These are phyloP conservation scores for Agrotis segetum DNA, from an alignment of 2,888 invertebrate species.

Conservation along the genomic window DNA sequence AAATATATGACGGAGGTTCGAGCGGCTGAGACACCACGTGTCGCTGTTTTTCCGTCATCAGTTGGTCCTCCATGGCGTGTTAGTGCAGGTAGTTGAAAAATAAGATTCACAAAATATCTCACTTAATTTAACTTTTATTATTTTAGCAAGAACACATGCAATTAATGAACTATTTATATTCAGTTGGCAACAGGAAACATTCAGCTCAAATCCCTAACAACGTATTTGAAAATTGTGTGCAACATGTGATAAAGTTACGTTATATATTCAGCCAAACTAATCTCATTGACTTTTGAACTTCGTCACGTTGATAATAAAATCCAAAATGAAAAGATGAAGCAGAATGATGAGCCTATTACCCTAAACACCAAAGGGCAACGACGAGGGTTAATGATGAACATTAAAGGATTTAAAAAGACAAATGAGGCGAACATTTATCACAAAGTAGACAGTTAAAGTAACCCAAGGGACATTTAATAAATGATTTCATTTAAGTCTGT, in stretches of 20 bases:
- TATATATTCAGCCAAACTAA: constrained; percentile 42
- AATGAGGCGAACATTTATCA: constrained; percentile 47
- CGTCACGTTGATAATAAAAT: constrained; percentile 41
- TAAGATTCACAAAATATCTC: too few relatives aligned
- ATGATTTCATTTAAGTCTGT: constrained; percentile 59
- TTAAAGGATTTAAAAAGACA: constrained; percentile 24
- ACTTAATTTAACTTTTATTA: too few relatives aligned
- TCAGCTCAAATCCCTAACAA: background rate
- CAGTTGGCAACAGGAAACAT: too few relatives aligned
- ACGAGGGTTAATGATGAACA: constrained; percentile 27
- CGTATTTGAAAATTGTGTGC: constrained; percentile 40
- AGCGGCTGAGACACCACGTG: too few relatives aligned
- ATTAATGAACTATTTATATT: too few relatives aligned
- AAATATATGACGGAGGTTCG: too few relatives aligned
- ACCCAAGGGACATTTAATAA: constrained; percentile 52
- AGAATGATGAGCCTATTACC: background rate
- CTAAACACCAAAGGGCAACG: background rate
- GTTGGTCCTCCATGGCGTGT: too few relatives aligned
- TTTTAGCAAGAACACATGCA: too few relatives aligned
- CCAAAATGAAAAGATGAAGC: constrained; percentile 5
- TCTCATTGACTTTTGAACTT: constrained; percentile 40
- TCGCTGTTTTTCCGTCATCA: too few relatives aligned
- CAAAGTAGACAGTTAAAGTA: constrained; percentile 34
- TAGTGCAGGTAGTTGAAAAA: too few relatives aligned
- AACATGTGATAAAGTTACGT: constrained; percentile 45